phyloP scores from a whole-genome alignment of 1,140 invertebrate genomes.

The Caerostris darwini region DNA sequence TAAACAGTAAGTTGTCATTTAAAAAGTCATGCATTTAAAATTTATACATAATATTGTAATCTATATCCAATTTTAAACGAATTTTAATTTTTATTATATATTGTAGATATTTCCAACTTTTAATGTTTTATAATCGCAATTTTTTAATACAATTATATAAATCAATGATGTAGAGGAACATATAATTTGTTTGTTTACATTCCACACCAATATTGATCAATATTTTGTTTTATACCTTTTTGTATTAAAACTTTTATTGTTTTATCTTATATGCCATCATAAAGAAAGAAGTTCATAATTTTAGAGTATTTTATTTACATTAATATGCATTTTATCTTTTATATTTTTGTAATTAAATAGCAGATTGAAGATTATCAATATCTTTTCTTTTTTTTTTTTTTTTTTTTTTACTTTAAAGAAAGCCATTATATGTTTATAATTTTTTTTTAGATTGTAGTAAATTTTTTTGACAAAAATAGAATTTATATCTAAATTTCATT shows the following conservation, averaged over 20 bases:
- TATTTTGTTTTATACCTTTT: not conserved
- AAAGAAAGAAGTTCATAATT: not conserved
- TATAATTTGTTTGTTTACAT: conserved; percentile 46
- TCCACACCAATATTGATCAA: not conserved
- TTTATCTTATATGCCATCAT: not conserved
- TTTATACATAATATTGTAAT: not conserved
- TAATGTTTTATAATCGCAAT: not conserved
- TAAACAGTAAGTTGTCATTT: conserved; percentile 77
- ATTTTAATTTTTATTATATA: not conserved
- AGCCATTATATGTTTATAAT: no score
- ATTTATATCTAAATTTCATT: no score
- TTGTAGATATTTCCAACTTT: not conserved
- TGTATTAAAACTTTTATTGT: not conserved
- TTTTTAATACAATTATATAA: not conserved
- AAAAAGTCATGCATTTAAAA: conserved; percentile 52
- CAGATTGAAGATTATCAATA: no score
- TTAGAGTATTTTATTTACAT: not conserved
- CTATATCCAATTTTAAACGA: not conserved
- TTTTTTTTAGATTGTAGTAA: no score
- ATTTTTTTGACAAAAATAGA: no score
- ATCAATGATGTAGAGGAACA: not conserved
- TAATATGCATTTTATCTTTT: no score
- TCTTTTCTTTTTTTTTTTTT: no score
- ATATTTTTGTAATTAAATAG: no score
- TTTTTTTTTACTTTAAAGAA: no score